Base-by-base conservation (phyloP, 2,888 invertebrate species). In the Hirtodrosophila histrioides region DNA sequence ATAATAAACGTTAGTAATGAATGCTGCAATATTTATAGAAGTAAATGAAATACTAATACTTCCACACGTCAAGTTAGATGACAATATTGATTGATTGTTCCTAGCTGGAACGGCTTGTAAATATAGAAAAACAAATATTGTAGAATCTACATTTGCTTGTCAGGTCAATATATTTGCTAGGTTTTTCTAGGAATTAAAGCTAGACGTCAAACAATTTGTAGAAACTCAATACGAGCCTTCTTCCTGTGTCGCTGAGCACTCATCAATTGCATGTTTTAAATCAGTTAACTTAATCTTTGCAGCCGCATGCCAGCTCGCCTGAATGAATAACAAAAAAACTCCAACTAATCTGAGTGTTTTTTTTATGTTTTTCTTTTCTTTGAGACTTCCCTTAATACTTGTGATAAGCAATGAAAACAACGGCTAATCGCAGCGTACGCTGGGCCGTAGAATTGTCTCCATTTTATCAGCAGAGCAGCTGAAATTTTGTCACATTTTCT, bases 391-490 rank as follows among this genome's bases (percentile, higher is more conserved):
- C 70, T 49, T 71, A 75, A 55, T 11, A 29, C 41, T n/a, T 0
- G 10, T 45, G 74, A 74, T 74, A 74, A 74, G 74, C 40, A 35
- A 10, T 44, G 40, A 33, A 40, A 46, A 53, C 39, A 37, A 33
- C 37, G 67, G 35, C 39, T 58, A 74, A 70, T 75, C 61, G 33
- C 41, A 35, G 35, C 53, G 40, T 45, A 41, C 27, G 44, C 6
- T 54, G 41, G 58, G 33, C 44, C 31, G 44, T 23, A 60, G 36
- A 48, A 37, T 45, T 48, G 56, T 73, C 69, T 74, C 64, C 74
- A 56, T 64, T 82, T 85, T 78, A 86, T 86, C 86, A 66, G 61
- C 23, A 44, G 24, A 51, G 51, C 27, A 12, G 49, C 51, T 64
- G 41, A 51, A 51, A 41, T 37, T 43, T 60, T 44, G 46, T 53